A percentile compares a stretch with the other conserved stretches of the same genome.
Conservation (phyloP, 2,888 invertebrate species). For the Rhorus exstirpatorius region DNA sequence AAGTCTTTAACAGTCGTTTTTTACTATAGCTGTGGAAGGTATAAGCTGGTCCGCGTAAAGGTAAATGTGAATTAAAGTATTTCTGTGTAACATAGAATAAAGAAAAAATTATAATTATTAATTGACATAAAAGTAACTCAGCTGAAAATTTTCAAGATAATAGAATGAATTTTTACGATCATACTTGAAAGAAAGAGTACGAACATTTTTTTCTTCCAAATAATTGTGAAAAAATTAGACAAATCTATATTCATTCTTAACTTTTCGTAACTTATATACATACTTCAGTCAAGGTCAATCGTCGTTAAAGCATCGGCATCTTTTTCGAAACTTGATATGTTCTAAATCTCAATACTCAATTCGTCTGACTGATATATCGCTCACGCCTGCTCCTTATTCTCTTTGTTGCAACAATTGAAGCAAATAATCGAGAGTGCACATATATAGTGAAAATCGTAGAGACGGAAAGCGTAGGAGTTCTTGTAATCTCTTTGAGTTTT, state of each 20-base stretch:
- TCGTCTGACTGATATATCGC: background rate
- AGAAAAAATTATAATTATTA: background rate
- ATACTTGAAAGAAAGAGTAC: too few relatives aligned
- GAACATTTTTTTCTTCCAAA: too few relatives aligned
- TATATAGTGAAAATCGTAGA: slow-evolving; percentile 7
- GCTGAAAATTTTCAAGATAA: too few relatives aligned
- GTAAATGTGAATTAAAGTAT: background rate
- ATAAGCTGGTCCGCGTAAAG: background rate
- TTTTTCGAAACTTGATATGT: too few relatives aligned
- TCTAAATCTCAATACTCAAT: background rate
- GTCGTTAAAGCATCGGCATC: background rate
- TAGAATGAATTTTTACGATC: too few relatives aligned
- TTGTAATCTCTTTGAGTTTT: slow-evolving; percentile 26
- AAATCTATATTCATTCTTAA: too few relatives aligned
- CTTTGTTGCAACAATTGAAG: background rate
- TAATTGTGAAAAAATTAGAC: too few relatives aligned
- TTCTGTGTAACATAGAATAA: background rate
- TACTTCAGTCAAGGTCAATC: background rate
- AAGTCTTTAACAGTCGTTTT: background rate
- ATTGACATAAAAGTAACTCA: background rate
- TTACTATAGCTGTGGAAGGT: background rate
- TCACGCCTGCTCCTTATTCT: background rate
- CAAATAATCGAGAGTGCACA: background rate
- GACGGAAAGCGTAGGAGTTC: background rate
- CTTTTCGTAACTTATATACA: too few relatives aligned